Evolutionary conservation across 2,797 vertebrate species (phyloP), one percentile per base, ranked within the genome.

Genomic region (Coccyzus lansbergi): DNA sequence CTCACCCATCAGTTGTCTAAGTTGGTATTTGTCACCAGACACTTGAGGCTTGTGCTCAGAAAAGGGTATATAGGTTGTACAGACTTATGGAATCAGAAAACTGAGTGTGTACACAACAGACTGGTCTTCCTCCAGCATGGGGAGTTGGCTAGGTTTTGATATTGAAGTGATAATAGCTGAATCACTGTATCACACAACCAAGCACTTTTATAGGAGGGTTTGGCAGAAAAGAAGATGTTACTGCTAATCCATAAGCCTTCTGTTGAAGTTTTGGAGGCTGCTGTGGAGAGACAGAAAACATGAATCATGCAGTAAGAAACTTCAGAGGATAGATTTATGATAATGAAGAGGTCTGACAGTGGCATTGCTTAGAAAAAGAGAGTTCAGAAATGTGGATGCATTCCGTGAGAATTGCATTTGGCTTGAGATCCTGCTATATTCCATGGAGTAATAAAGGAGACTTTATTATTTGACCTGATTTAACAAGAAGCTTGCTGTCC

Each of bases 251-350:
- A 29, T 87, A 90, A 78, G 9, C 68, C 7, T 69, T 21, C 62
- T 94, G 75, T 69, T 91, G 68, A 95, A 86, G 52, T 91, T 93
- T 90, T 68, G 78, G 65, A 95, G n/a, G 11, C 55, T 91, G 72
- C 62, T 85, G 53, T 82, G 68, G 79, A 83, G 90, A 79, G 24
- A 20, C 63, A 88, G 63, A 83, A 86, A 68, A 28, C 29, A 78
- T 88, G 95, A 95, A 72, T 91, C 85, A 81, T 2, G 1, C 40
- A 59, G 79, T 36, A 69, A 86, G 83, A 86, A 90, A 86, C 80
- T 58, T 67, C 88, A 92, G 78, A 83, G 36, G 69, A 83, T 72
- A 80, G 65, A 72, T 78, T 93, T 89, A 72, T 82, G 52, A 82
- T 87, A n/a, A 7, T 56, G 58, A 91, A 83, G 38, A 92, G 77